Evolutionary conservation across 2,113 vertebrate genomes (phyloP).

Genomic region (Chelonoidis abingdonii): DNA sequence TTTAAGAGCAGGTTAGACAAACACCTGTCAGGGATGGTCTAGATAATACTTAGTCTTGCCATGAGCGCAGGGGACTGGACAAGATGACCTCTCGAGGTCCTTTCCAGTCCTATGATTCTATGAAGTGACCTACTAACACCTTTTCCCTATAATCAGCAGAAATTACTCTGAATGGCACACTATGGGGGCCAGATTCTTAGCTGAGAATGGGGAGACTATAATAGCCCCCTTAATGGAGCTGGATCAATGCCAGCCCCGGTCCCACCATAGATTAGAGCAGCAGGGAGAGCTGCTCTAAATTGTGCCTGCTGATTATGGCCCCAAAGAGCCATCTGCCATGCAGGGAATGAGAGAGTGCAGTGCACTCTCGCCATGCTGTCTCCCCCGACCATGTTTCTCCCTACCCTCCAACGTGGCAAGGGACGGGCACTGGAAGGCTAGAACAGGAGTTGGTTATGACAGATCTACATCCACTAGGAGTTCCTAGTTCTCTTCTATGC

Average conservation of each 20-base stretch:
- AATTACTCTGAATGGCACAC: background rate
- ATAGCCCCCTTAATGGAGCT: background rate
- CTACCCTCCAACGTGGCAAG: background rate
- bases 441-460: background rate
- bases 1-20: too few species aligned
- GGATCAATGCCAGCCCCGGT: background rate
- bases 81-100: too few species aligned
- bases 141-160: background rate
- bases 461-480: background rate
- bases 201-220: background rate
- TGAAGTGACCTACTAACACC: background rate
- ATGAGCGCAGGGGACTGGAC: too few species aligned
- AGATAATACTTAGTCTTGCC: too few species aligned
- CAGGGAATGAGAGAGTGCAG: background rate
- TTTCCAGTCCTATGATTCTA: too few species aligned
- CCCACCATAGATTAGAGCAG: background rate
- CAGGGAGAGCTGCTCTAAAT: background rate
- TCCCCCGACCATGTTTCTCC: background rate
- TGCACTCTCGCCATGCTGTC: too few species aligned
- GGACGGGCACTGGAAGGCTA: background rate
- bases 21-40: too few species aligned
- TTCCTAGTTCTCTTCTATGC: background rate
- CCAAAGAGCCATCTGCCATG: background rate
- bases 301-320: background rate
- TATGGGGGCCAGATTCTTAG: accelerated